Evolutionary conservation across 2,888 invertebrate genomes (phyloP), one percentile per base, ranked within the genome.

Genomic region (Caenorhabditis angaria): DNA sequence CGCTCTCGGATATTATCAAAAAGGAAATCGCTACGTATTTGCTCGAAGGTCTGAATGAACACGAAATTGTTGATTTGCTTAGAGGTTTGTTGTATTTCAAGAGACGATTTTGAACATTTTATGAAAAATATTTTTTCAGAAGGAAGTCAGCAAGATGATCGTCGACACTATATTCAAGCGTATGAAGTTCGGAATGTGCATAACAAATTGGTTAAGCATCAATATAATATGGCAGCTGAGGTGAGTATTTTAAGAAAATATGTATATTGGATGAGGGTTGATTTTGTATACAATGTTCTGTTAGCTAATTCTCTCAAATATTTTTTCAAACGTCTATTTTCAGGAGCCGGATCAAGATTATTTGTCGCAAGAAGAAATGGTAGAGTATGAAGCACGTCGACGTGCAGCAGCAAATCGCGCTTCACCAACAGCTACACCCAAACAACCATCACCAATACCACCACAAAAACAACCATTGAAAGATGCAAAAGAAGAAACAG

Each of bases 101-200:
- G 32, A 53, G 35, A 6, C n/a, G 22, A 35, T 28, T 47, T 55
- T 22, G 5, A 24, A 24, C 6, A 28, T 14, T 14, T 27, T 51
- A 24, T 10, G 8, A 27, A 29, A 48, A 65, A 27, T 28, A 2
- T 48, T 14, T 22, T 48, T 74, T 55, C 56, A 77, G 77, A 51
- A 25, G 35, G 56, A n/a, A 58, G 63, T 28, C 50, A 56, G 25
- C 22, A 22, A 18, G 55, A 65, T 18, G 70, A 79, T 24, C 74
- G 81, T 8, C 66, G 70, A 10, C 76, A 70, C 22, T 76, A 72
- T 50, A 53, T 81, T n/a, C 81, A 81, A 62, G 61, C 59, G 12
- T 81, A 81, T 62, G 81, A 81, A 63, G 73, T 81, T 24, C 57
- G 78, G 10, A 78, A 76, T 51, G 61, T 78, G 14, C 54, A 54